These are phyloP conservation scores for Henicopernis longicauda DNA, from an alignment of 2,113 vertebrate genomes.

Conservation along the genomic window DNA sequence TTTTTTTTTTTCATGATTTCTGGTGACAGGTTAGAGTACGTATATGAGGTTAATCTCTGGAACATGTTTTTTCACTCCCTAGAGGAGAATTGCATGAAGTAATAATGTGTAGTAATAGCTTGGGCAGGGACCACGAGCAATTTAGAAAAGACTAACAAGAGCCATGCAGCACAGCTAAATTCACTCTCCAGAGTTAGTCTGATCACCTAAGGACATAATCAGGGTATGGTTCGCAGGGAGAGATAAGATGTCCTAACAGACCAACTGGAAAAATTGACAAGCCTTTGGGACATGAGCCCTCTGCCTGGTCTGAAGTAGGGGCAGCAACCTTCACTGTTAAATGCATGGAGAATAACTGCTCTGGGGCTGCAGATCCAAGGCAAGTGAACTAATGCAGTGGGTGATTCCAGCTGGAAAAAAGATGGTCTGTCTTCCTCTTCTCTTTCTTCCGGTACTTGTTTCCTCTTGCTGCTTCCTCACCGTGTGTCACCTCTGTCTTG, in stretches of 20 bases:
- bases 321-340: neutral
- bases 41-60: slow-evolving; percentile 9
- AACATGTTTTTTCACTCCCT: slow-evolving; percentile 18
- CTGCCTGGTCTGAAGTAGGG: neutral
- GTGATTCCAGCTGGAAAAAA: neutral
- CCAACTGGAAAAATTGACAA: neutral
- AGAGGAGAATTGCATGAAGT: slow-evolving; percentile 29
- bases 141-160: neutral
- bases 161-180: neutral
- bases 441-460: neutral
- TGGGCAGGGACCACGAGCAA: neutral
- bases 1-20: neutral
- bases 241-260: neutral
- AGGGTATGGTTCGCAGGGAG: neutral
- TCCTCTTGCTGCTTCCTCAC: neutral
- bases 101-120: slow-evolving; percentile 6
- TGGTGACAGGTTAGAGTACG: slow-evolving; percentile 11
- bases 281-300: neutral
- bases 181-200: neutral
- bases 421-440: neutral
- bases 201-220: neutral
- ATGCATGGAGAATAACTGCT: accelerated
- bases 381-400: neutral
- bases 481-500: neutral
- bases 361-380: neutral